Evolutionary conservation across 2,797 vertebrate species (phyloP).

Genomic region (Xenopus petersii): DNA sequence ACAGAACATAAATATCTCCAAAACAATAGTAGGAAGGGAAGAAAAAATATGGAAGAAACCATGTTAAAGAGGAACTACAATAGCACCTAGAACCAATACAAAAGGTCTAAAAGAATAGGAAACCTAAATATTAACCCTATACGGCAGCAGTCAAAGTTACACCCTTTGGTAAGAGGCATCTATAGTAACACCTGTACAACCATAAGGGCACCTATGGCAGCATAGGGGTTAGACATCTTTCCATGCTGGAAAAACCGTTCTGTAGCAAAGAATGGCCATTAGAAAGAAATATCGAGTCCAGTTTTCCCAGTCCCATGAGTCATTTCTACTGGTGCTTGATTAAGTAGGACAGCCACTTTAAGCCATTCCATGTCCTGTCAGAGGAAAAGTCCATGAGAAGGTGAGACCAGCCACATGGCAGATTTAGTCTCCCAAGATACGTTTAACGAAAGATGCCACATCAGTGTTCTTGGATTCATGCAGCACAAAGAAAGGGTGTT

Average conservation of each 20-base stretch:
- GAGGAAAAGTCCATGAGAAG: slow-evolving; percentile 34
- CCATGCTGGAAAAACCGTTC: slow-evolving; percentile 2
- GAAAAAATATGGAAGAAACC: slow-evolving; percentile 53
- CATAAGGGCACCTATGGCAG: slow-evolving; percentile 22
- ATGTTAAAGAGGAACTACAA: slow-evolving; percentile 62
- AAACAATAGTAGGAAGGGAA: slow-evolving; percentile 66
- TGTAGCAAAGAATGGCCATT: slow-evolving; percentile 51
- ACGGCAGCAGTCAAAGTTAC: slow-evolving; percentile 36
- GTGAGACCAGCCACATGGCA: neutral
- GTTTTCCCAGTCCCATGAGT: slow-evolving; percentile 47
- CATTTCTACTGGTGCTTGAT: slow-evolving; percentile 62
- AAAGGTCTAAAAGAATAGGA: slow-evolving; percentile 58
- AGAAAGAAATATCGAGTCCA: slow-evolving; percentile 50
- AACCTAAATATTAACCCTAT: slow-evolving; percentile 43
- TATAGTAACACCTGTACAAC: slow-evolving; percentile 6
- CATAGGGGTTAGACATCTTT: slow-evolving; percentile 50
- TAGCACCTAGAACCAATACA: slow-evolving; percentile 76
- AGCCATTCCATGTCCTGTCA: slow-evolving; percentile 52
- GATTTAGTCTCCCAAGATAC: slow-evolving; percentile 85
- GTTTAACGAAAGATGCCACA: slow-evolving; percentile 92
- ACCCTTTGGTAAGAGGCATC: slow-evolving; percentile 34
- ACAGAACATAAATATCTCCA: slow-evolving; percentile 73
- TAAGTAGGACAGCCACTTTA: slow-evolving; percentile 54
- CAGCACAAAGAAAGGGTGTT: slow-evolving; percentile 89
- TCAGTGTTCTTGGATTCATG: slow-evolving; percentile 96